phyloP scores from a whole-genome alignment of 2,797 vertebrate species.

The Muraenolepis orangiensis region DNA sequence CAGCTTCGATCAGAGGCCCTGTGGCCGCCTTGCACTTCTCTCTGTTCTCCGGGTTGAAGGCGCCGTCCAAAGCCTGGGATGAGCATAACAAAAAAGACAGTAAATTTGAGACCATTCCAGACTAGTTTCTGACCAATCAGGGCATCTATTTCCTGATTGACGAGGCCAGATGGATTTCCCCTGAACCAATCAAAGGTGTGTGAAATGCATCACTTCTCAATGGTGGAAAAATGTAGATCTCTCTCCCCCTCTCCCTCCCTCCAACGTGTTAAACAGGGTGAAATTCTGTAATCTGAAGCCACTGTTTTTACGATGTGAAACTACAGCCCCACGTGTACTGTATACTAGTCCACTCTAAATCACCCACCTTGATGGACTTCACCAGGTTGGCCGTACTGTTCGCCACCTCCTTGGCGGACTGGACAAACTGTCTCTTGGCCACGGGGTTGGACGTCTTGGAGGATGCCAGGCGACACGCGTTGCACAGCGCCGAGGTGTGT shows the following conservation, averaged over 20 bases:
- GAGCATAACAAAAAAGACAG: too few relatives aligned
- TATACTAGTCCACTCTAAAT: neutral
- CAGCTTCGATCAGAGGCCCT: constrained; percentile 90
- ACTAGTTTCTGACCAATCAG: too few relatives aligned
- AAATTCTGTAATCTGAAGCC: too few relatives aligned
- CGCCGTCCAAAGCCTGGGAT: constrained; percentile 96
- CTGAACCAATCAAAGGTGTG: too few relatives aligned
- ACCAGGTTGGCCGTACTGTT: constrained; percentile 98
- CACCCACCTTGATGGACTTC: constrained; percentile 94
- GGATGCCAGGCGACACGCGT: constrained; percentile 93
- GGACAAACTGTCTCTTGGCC: constrained; percentile 98
- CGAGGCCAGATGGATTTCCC: too few relatives aligned
- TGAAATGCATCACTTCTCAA: too few relatives aligned
- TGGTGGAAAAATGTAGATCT: too few relatives aligned
- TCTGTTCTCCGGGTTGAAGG: constrained; percentile 92
- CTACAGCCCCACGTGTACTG: neutral
- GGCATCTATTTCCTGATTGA: too few relatives aligned
- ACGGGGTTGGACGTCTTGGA: constrained; percentile 91
- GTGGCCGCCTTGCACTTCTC: constrained; percentile 89
- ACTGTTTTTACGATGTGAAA: too few relatives aligned
- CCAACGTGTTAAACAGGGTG: too few relatives aligned
- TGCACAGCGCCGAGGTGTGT: constrained; percentile 95
- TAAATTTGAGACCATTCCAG: too few relatives aligned
- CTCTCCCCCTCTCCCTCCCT: too few relatives aligned
- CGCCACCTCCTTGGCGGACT: constrained; percentile 97